Conservation (phyloP, 2,888 invertebrate genomes). For the Periphyllus acericola region DNA sequence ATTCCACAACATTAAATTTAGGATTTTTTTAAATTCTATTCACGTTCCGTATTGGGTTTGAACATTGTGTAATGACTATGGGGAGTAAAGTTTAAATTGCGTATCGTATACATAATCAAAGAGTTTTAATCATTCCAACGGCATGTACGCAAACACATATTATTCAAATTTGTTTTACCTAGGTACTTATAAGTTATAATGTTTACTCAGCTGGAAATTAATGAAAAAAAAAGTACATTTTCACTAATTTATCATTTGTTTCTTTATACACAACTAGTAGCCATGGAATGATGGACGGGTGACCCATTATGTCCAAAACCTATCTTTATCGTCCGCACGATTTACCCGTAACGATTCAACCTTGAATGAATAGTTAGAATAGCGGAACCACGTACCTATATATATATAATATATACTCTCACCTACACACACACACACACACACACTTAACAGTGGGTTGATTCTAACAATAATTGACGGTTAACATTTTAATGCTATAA, state of each 20-base stretch:
- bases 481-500: neutral
- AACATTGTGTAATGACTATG: neutral
- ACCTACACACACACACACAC: neutral
- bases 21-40: conserved; percentile 15
- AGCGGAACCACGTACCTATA: neutral
- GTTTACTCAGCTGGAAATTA: conserved; percentile 36
- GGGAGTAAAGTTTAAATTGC: conserved; percentile 22
- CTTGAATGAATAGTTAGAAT: conserved; percentile 29
- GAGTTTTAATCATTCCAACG: conserved; percentile 5
- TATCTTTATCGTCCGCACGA: conserved; percentile 48
- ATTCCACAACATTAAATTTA: neutral
- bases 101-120: neutral
- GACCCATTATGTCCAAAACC: conserved; percentile 37
- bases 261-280: conserved; percentile 19
- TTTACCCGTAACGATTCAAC: conserved; percentile 37
- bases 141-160: neutral
- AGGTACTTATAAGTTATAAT: conserved; percentile 8
- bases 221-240: conserved; percentile 10
- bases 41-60: neutral
- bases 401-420: neutral
- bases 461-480: conserved; percentile 8
- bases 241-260: conserved; percentile 41
- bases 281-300: conserved; percentile 33
- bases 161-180: conserved; percentile 27
- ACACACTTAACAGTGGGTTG: conserved; percentile 14